Evolutionary conservation across 2,888 invertebrate genomes (phyloP).

Genomic region (Eupithecia insigniata): DNA sequence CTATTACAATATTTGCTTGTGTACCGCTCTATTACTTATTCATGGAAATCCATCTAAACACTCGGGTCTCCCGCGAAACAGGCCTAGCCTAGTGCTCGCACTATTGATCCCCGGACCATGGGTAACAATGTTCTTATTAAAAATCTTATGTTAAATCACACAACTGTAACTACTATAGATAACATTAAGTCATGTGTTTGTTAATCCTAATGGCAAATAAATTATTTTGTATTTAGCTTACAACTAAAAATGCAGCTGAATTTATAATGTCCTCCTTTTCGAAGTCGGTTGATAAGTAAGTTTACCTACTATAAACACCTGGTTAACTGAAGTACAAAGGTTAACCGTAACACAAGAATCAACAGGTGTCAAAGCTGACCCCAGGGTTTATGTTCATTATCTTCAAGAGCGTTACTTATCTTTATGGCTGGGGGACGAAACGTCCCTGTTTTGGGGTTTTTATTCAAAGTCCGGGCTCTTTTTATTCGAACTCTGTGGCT

Average conservation of each 20-base stretch:
- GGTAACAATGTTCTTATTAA: too few relatives aligned
- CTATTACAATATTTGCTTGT: too few relatives aligned
- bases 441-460: neutral
- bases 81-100: too few relatives aligned
- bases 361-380: constrained; percentile 7
- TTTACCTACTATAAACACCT: neutral
- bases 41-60: too few relatives aligned
- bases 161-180: too few relatives aligned
- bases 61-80: too few relatives aligned
- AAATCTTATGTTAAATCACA: too few relatives aligned
- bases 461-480: neutral
- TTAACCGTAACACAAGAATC: constrained; percentile 14
- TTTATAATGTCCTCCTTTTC: neutral
- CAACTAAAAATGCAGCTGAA: neutral
- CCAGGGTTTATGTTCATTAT: constrained; percentile 6
- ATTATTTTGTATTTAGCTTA: too few relatives aligned
- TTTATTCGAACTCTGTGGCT: constrained; percentile 3
- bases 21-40: too few relatives aligned
- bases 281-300: neutral
- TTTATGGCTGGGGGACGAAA: constrained; percentile 37
- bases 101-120: too few relatives aligned
- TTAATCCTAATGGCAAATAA: too few relatives aligned
- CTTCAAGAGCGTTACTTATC: constrained; percentile 40
- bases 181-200: too few relatives aligned
- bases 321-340: neutral